Conservation (phyloP, 1,140 invertebrate genomes). For the Drosophila ficusphila region DNA sequence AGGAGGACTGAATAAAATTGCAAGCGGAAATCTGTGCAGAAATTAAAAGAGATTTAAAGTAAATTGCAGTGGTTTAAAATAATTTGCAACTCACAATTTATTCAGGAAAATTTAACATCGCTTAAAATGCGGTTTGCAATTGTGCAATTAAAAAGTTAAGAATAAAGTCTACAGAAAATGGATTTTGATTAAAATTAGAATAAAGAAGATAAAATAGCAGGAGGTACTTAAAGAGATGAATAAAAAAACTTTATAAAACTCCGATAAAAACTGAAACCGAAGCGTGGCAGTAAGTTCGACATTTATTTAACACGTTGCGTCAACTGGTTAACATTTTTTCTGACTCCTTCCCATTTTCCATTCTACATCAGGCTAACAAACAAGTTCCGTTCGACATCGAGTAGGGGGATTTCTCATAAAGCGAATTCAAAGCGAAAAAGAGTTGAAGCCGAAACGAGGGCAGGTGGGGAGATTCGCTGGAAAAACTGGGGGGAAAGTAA, state of each 20-base stretch:
- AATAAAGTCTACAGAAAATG: no score
- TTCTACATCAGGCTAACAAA: not conserved
- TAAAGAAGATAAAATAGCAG: no score
- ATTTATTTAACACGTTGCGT: not conserved
- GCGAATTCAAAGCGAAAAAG: slow-evolving; percentile 40
- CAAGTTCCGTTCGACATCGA: slow-evolving; percentile 26
- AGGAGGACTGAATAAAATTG: not conserved
- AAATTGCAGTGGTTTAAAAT: not conserved
- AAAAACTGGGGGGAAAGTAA: slow-evolving; percentile 1
- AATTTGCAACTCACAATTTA: no score
- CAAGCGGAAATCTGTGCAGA: not conserved
- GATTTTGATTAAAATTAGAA: no score
- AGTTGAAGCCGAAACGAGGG: slow-evolving; percentile 33
- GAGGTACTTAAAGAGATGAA: no score
- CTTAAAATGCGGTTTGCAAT: no score
- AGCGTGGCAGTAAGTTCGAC: not conserved
- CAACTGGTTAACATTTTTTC: slow-evolving; percentile 8
- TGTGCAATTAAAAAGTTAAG: no score
- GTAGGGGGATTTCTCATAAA: slow-evolving; percentile 34
- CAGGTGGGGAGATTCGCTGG: slow-evolving; percentile 7
- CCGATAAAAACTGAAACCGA: not conserved
- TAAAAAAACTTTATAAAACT: no score
- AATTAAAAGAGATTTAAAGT: not conserved
- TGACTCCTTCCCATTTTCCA: slow-evolving; percentile 7
- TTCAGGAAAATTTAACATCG: no score